phyloP scores from a whole-genome alignment of 2,113 vertebrate species.

The Scolopax mira region DNA sequence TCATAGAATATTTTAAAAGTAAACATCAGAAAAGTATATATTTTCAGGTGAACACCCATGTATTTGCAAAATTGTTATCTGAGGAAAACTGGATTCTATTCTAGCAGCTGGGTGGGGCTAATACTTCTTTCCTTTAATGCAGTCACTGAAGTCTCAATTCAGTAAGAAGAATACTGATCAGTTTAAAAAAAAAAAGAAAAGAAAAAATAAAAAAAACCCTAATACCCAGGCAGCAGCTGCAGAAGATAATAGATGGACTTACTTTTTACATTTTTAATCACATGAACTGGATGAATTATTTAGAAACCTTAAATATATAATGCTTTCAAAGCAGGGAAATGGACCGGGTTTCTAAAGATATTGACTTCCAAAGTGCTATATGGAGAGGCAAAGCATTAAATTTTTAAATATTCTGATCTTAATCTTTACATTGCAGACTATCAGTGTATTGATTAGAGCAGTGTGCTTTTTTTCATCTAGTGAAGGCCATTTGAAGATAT shows the following conservation, averaged over 20 bases:
- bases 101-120: neutral
- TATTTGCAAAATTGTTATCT: neutral
- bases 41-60: neutral
- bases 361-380: constrained; percentile 74
- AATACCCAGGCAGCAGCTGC: constrained; percentile 61
- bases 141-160: constrained; percentile 20
- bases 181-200: neutral
- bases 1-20: neutral
- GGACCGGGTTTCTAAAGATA: constrained; percentile 70
- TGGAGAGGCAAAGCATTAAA: constrained; percentile 71
- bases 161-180: neutral
- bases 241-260: constrained; percentile 68
- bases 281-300: constrained; percentile 76
- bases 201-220: neutral
- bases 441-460: constrained; percentile 73
- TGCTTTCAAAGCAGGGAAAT: constrained; percentile 75
- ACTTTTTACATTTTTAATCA: constrained; percentile 74
- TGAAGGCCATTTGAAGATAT: constrained; percentile 68
- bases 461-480: constrained; percentile 53
- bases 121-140: neutral
- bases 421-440: constrained; percentile 75
- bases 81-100: neutral
- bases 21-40: neutral
- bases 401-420: constrained; percentile 79
- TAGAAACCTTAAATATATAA: constrained; percentile 77